phyloP scores from a whole-genome alignment of 1,140 invertebrate genomes.

The Thereuonema tuberculata region DNA sequence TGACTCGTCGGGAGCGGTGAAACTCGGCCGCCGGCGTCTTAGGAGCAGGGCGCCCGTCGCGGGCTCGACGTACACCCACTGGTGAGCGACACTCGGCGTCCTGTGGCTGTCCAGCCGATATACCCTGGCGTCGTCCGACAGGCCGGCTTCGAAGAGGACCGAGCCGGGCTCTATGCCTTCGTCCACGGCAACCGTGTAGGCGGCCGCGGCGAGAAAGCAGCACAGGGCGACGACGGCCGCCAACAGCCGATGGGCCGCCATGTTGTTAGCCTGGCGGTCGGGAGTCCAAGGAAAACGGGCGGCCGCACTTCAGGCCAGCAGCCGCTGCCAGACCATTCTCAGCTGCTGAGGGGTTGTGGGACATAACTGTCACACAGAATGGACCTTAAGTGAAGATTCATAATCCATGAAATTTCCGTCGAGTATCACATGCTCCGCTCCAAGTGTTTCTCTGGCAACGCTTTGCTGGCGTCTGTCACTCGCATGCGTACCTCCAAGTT shows the following conservation, averaged over 20 bases:
- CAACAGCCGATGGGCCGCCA: no score
- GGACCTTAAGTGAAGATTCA: no score
- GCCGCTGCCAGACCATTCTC: no score
- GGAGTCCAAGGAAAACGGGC: no score
- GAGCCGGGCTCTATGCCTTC: conserved; percentile 17
- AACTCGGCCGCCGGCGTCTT: conserved; percentile 39
- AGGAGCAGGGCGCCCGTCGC: conserved; percentile 57
- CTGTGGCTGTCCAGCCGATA: conserved; percentile 61
- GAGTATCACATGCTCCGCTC: no score
- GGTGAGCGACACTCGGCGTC: conserved; percentile 63
- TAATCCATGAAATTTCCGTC: no score
- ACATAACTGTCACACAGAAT: no score
- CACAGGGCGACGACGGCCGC: neutral
- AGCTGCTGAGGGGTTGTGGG: no score
- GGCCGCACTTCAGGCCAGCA: no score
- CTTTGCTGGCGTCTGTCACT: no score
- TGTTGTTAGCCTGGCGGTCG: neutral
- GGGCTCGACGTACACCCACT: conserved; percentile 55
- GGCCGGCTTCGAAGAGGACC: conserved; percentile 21
- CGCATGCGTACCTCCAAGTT: no score
- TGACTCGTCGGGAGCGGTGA: conserved; percentile 48
- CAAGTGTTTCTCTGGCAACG: no score
- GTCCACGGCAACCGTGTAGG: conserved; percentile 4
- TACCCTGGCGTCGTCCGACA: conserved; percentile 18
- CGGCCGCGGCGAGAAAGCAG: neutral